These are phyloP conservation scores for Bubo blakistoni DNA, from an alignment of 2,113 vertebrate genomes.

Conservation along the genomic window DNA sequence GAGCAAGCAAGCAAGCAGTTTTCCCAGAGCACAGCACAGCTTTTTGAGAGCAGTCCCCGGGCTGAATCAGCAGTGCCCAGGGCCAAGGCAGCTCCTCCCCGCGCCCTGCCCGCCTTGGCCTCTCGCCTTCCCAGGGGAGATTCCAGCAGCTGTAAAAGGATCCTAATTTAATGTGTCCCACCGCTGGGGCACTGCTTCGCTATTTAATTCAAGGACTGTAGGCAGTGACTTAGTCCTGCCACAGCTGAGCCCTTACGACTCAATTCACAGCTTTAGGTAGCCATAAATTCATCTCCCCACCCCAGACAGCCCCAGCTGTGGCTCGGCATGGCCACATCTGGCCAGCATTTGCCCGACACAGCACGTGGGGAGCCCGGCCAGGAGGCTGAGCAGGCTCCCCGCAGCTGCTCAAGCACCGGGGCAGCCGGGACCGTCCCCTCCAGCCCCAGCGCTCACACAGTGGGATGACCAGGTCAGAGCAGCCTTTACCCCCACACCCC, in stretches of 20 bases:
- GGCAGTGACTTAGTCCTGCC: background rate
- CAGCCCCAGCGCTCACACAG: background rate
- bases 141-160: background rate
- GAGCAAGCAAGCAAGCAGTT: no score
- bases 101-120: accelerated
- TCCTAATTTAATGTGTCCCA: accelerated
- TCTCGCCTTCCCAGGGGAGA: background rate
- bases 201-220: background rate
- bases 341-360: background rate
- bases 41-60: background rate
- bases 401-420: background rate
- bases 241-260: no score
- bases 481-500: background rate
- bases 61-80: background rate
- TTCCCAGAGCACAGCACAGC: background rate
- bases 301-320: background rate
- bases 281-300: no score
- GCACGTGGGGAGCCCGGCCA: no score
- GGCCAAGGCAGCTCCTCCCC: background rate
- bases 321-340: background rate
- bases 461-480: accelerated
- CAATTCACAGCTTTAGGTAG: accelerated
- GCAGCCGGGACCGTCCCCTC: no score
- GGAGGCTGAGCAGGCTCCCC: background rate
- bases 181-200: accelerated